Evolutionary conservation across 1,140 invertebrate species (phyloP).

Genomic region (Hylaeus anthracinus): DNA sequence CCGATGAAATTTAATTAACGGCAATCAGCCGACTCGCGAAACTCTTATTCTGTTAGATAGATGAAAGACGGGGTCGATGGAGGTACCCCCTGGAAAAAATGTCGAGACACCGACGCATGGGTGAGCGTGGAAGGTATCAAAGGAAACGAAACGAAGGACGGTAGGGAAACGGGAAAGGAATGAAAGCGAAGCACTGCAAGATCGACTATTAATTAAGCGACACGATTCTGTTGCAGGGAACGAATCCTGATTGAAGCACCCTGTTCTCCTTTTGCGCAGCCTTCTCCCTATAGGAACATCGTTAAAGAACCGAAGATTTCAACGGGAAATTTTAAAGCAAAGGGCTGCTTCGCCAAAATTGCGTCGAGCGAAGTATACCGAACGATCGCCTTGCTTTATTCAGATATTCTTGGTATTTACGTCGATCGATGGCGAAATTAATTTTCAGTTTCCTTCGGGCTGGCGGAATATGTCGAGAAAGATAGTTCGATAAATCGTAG

Average conservation of each 20-base stretch:
- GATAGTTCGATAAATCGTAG: no score
- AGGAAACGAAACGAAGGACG: background rate
- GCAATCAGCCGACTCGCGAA: constrained; percentile 50
- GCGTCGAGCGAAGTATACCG: no score
- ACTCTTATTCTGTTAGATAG: constrained; percentile 36
- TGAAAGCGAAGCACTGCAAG: constrained; percentile 30
- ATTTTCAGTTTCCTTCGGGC: no score
- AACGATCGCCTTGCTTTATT: background rate
- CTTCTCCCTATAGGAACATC: background rate
- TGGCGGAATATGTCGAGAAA: no score
- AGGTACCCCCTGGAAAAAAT: background rate
- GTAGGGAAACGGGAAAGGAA: background rate
- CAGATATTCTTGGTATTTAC: no score
- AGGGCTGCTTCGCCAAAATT: no score
- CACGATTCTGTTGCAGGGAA: constrained; percentile 39
- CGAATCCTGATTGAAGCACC: constrained; percentile 27
- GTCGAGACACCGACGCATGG: background rate
- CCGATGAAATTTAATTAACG: constrained; percentile 57
- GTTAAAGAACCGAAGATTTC: background rate
- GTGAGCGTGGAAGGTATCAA: background rate
- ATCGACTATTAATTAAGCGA: constrained; percentile 46
- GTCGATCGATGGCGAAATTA: no score
- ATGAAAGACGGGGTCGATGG: background rate
- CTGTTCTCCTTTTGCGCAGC: background rate
- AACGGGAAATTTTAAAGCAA: no score